A percentile compares a stretch with the other conserved stretches of the same genome.
phyloP scores from a whole-genome alignment of 2,888 invertebrate species.

The Erebia palarica region DNA sequence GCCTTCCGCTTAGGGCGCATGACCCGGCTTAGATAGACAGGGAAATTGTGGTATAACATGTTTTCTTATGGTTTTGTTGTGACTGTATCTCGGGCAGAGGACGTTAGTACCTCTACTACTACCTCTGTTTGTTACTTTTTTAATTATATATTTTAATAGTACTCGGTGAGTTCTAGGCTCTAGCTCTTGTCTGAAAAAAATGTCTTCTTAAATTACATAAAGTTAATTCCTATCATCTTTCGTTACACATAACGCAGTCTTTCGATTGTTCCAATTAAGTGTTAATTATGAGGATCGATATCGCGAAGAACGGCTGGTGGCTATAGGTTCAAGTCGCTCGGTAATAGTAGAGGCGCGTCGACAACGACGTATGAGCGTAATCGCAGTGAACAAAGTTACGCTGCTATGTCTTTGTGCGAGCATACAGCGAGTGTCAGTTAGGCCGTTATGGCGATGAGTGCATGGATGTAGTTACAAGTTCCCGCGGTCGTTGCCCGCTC shows the following conservation, averaged over 20 bases:
- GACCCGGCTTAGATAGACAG: constrained; percentile 25
- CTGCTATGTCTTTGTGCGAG: constrained; percentile 9
- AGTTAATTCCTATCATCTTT: neutral
- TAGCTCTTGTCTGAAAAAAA: too few relatives aligned
- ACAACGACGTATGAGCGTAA: constrained; percentile 53
- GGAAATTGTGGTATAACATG: constrained; percentile 32
- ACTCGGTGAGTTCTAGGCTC: too few relatives aligned
- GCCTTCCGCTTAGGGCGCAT: constrained; percentile 59
- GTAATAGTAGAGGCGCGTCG: constrained; percentile 35
- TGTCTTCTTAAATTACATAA: neutral
- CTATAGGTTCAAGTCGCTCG: constrained; percentile 70
- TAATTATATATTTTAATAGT: neutral
- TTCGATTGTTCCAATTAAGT: constrained; percentile 31
- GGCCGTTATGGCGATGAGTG: constrained; percentile 56
- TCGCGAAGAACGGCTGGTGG: constrained; percentile 62
- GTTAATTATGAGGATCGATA: constrained; percentile 59
- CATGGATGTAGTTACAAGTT: constrained; percentile 80
- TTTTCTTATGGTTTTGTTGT: neutral
- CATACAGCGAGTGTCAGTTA: constrained; percentile 51
- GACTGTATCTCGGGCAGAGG: neutral
- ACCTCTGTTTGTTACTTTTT: neutral
- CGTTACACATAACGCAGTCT: neutral
- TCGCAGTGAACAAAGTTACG: constrained; percentile 9
- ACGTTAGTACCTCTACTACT: neutral
- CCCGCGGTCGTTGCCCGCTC: constrained; percentile 79